A percentile compares a stretch with the other conserved stretches of the same genome.
These are phyloP conservation scores for Anthonomus grandis DNA, from an alignment of 1,140 invertebrate genomes.

Conservation along the genomic window DNA sequence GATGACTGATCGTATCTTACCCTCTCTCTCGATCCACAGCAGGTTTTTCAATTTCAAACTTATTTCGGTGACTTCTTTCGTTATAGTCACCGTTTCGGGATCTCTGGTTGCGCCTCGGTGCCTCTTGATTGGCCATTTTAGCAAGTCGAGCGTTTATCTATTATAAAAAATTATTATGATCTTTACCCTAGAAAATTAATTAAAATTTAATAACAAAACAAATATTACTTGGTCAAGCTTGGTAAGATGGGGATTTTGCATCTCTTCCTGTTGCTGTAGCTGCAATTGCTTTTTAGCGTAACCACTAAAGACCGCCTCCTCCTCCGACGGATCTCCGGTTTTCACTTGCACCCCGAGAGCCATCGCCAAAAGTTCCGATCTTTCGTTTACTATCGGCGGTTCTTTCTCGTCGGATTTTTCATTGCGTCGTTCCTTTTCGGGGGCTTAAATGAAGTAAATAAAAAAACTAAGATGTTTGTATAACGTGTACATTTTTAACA, in stretches of 20 bases:
- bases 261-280: constrained; percentile 3
- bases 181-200: neutral
- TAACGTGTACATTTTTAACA: no score
- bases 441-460: neutral
- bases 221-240: constrained; percentile 9
- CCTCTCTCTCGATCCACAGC: constrained; percentile 18
- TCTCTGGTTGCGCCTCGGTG: constrained; percentile 15
- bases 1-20: constrained; percentile 20
- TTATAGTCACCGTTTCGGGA: constrained; percentile 9
- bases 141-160: constrained; percentile 25
- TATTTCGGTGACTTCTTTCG: constrained; percentile 35
- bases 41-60: constrained; percentile 42
- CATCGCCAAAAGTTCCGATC: constrained; percentile 49
- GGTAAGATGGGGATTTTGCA: constrained; percentile 3
- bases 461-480: no score
- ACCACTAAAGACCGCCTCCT: constrained; percentile 39
- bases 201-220: neutral
- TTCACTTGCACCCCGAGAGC: constrained; percentile 50
- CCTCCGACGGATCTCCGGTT: constrained; percentile 42
- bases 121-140: constrained; percentile 28
- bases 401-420: constrained; percentile 13
- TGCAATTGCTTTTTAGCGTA: constrained; percentile 36
- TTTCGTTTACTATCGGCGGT: constrained; percentile 30
- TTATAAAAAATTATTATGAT: neutral
- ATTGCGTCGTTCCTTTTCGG: constrained; percentile 15